phyloP scores from a whole-genome alignment of 92 coral and sea anemone species.

The Scolanthus callimorphus region DNA sequence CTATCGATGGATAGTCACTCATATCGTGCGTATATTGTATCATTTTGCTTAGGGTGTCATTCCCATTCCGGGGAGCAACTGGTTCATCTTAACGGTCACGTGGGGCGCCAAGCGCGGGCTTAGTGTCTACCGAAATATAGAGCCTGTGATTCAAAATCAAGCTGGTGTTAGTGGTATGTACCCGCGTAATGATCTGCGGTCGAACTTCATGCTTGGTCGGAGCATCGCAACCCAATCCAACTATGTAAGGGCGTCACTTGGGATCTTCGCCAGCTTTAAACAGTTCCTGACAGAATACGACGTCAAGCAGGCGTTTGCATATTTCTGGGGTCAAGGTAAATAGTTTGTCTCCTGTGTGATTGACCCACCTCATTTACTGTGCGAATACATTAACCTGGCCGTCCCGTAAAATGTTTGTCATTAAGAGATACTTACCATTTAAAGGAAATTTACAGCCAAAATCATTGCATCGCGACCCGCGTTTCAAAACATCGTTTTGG shows the following conservation, averaged over 20 bases:
- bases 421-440: too few species aligned
- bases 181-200: slow-evolving; percentile 21
- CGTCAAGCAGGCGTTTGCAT: slow-evolving; percentile 58
- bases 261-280: slow-evolving; percentile 69
- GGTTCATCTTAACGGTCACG: slow-evolving; percentile 75
- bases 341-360: too few species aligned
- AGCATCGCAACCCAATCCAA: slow-evolving; percentile 43
- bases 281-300: slow-evolving; percentile 53
- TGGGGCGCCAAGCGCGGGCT: slow-evolving; percentile 81
- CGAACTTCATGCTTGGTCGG: slow-evolving; percentile 79
- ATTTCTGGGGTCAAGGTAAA: slow-evolving; percentile 90
- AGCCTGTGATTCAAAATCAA: slow-evolving; percentile 21
- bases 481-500: too few species aligned
- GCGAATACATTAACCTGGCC: too few species aligned
- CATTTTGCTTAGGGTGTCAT: slow-evolving; percentile 60
- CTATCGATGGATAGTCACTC: too few species aligned
- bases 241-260: slow-evolving; percentile 54
- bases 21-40: too few species aligned
- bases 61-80: slow-evolving; percentile 43
- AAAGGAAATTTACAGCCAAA: too few species aligned
- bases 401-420: too few species aligned
- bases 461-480: too few species aligned
- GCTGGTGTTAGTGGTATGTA: slow-evolving; percentile 44
- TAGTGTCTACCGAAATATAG: slow-evolving; percentile 60
- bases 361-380: too few species aligned